phyloP scores from a whole-genome alignment of 1,140 invertebrate species.

The Dendrolimus kikuchii region DNA sequence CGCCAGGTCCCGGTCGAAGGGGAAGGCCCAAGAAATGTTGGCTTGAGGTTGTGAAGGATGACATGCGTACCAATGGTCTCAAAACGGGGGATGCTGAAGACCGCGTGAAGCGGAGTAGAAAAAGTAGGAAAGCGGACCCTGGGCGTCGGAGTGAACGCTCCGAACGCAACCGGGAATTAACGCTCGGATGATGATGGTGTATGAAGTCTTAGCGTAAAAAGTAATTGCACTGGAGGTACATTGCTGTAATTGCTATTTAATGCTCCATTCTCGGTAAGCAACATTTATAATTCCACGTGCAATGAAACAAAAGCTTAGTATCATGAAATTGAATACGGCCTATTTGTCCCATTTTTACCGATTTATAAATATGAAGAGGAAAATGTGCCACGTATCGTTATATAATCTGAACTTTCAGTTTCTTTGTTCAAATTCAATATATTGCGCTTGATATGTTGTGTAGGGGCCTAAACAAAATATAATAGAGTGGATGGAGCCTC shows the following conservation, averaged over 20 bases:
- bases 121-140: too few relatives aligned
- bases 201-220: constrained; percentile 13
- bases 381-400: constrained; percentile 6
- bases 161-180: too few relatives aligned
- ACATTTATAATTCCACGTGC: constrained; percentile 17
- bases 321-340: constrained; percentile 16
- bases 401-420: constrained; percentile 3
- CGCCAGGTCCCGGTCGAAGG: too few relatives aligned
- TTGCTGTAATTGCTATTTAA: constrained; percentile 22
- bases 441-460: constrained; percentile 15
- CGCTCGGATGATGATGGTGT: too few relatives aligned
- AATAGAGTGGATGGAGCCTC: constrained; percentile 30
- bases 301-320: constrained; percentile 18
- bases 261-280: constrained; percentile 15
- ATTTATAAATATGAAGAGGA: constrained; percentile 12
- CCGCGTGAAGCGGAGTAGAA: too few relatives aligned
- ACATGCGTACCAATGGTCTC: too few relatives aligned
- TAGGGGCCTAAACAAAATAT: constrained; percentile 34
- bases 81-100: too few relatives aligned
- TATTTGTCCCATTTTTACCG: constrained; percentile 14
- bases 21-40: too few relatives aligned
- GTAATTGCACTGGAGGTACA: constrained; percentile 17
- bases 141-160: too few relatives aligned
- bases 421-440: constrained; percentile 15
- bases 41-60: too few relatives aligned